A percentile compares a stretch with the other conserved stretches of the same genome.
phyloP scores from a whole-genome alignment of 2,888 invertebrate genomes.

The Mystacides longicornis region DNA sequence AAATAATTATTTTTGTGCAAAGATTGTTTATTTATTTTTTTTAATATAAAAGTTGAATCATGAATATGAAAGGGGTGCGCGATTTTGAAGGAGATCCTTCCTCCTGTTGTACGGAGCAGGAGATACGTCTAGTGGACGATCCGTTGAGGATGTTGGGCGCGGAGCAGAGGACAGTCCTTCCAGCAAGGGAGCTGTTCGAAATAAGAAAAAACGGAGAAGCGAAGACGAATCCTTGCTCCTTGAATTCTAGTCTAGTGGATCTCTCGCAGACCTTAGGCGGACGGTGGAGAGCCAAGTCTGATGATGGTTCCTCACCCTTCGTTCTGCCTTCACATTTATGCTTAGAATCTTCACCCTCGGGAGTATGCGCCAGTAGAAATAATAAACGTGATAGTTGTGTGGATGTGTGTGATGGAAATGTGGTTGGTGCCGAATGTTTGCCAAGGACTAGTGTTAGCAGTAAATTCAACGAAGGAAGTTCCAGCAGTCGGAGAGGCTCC shows the following conservation, averaged over 20 bases:
- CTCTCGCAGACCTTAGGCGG: neutral
- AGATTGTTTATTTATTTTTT: too few relatives aligned
- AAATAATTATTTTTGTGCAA: too few relatives aligned
- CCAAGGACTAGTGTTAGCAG: constrained; percentile 3
- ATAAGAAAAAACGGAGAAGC: constrained; percentile 16
- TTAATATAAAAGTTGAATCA: too few relatives aligned
- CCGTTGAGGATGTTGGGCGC: constrained; percentile 22
- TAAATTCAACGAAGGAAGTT: neutral
- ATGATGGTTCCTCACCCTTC: constrained; percentile 9
- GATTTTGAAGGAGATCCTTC: constrained; percentile 14
- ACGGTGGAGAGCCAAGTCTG: neutral
- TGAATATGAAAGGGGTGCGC: too few relatives aligned
- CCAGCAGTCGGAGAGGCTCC: neutral
- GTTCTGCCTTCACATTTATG: neutral
- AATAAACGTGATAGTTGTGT: neutral
- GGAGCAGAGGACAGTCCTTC: constrained; percentile 25
- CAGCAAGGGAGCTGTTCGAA: constrained; percentile 35
- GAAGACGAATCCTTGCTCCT: constrained; percentile 4
- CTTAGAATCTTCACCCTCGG: neutral
- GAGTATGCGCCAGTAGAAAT: neutral
- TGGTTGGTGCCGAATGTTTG: constrained; percentile 1
- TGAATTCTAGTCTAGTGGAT: neutral
- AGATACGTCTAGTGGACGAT: constrained; percentile 9
- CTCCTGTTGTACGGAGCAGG: neutral
- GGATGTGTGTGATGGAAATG: neutral